A percentile compares a stretch with the other conserved stretches of the same genome.
phyloP scores from a whole-genome alignment of 2,113 vertebrate species.

The Oncorhynchus gorbuscha region DNA sequence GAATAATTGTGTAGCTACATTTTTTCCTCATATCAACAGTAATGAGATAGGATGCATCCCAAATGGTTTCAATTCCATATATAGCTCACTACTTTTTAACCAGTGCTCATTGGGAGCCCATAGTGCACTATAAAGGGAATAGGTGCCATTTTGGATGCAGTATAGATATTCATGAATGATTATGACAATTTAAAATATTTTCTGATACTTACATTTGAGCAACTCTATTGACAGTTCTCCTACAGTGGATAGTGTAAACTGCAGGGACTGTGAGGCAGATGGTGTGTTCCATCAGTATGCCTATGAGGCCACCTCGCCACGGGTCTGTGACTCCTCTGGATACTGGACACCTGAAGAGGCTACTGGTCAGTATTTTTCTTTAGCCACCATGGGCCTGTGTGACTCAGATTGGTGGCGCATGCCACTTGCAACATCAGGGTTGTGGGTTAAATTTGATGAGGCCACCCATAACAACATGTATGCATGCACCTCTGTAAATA shows the following conservation, averaged over 20 bases:
- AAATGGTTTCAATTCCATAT: no score
- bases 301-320: conserved; percentile 83
- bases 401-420: no score
- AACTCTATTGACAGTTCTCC: not conserved
- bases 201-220: not conserved
- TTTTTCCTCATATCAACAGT: not conserved
- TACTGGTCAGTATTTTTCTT: conserved; percentile 76
- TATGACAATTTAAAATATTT: no score
- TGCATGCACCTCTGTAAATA: no score
- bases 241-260: conserved; percentile 65
- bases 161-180: no score
- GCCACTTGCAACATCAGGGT: no score
- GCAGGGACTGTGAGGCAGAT: conserved; percentile 82
- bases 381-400: not conserved
- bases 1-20: not conserved
- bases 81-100: no score
- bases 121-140: no score
- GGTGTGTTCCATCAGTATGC: conserved; percentile 87
- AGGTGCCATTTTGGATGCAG: no score
- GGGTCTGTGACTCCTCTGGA: conserved; percentile 89
- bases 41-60: not conserved
- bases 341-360: conserved; percentile 98
- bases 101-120: no score
- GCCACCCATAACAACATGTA: not conserved
- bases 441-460: no score